Percentiles rank a stretch among this genome's conserved stretches.
Evolutionary conservation across 2,888 invertebrate genomes (phyloP).

Genomic region (Pseudolycoriella hygida): DNA sequence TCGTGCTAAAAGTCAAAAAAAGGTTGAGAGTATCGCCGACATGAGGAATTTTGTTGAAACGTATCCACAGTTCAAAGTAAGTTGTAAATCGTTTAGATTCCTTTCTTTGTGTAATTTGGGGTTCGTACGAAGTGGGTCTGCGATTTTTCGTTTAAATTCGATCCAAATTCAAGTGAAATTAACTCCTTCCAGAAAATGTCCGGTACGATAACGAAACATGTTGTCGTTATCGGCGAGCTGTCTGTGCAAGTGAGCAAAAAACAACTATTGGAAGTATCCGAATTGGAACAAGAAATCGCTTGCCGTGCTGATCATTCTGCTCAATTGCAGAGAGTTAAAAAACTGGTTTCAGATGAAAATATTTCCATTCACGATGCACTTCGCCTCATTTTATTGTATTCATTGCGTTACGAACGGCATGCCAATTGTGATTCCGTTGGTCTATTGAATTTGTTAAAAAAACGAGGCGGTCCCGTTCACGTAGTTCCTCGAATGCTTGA

Average conservation of each 20-base stretch:
- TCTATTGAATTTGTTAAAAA: constrained; percentile 54
- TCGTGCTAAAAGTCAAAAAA: constrained; percentile 88
- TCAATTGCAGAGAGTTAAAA: constrained; percentile 62
- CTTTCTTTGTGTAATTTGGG: too few species aligned
- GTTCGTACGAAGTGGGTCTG: too few species aligned
- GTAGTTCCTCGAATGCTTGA: constrained; percentile 49
- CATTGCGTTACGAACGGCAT: constrained; percentile 82
- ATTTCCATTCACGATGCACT: constrained; percentile 62
- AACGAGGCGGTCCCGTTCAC: constrained; percentile 49
- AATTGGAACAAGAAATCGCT: constrained; percentile 82
- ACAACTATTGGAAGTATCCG: constrained; percentile 75
- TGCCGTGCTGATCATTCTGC: constrained; percentile 70
- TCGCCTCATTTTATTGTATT: constrained; percentile 81
- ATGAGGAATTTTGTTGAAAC: constrained; percentile 98
- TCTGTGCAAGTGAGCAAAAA: constrained; percentile 64
- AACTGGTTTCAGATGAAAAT: constrained; percentile 55
- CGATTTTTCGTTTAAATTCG: too few species aligned
- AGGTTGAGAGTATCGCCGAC: constrained; percentile 94
- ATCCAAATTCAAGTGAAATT: too few species aligned
- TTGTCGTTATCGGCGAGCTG: constrained; percentile 90
- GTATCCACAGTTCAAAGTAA: constrained; percentile 88
- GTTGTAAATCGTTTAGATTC: background rate
- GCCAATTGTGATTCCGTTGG: constrained; percentile 65
- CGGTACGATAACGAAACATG: constrained; percentile 93
- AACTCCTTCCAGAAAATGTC: constrained; percentile 54